Evolutionary conservation across 2,113 vertebrate species (phyloP).

Genomic region (Etheostoma spectabile): DNA sequence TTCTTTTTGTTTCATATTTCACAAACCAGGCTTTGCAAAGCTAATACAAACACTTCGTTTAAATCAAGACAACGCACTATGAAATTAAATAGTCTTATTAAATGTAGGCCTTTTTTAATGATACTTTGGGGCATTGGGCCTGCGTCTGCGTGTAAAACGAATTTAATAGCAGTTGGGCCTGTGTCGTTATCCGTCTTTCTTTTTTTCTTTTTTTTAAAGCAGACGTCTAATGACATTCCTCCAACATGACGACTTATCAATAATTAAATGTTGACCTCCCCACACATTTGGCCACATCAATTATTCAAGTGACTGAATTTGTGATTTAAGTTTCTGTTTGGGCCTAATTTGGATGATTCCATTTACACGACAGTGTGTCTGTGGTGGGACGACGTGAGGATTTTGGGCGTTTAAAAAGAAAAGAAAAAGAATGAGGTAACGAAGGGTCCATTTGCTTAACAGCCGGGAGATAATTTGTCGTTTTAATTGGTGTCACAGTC

Average conservation of each 20-base stretch:
- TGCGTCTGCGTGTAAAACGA: not conserved
- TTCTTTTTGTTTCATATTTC: not conserved
- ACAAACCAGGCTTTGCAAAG: not conserved
- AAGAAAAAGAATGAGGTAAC: not conserved
- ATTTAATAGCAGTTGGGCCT: not conserved
- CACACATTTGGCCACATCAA: conserved; percentile 77
- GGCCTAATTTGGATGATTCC: conserved; percentile 48
- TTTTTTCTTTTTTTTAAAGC: not conserved
- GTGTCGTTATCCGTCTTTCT: conserved; percentile 49
- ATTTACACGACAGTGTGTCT: conserved; percentile 12
- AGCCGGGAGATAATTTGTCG: not conserved
- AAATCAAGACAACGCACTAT: not conserved
- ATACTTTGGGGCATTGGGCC: not conserved
- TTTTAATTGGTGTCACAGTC: not conserved
- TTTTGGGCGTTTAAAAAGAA: not conserved
- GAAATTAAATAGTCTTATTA: too few species aligned
- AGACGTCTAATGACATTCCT: conserved; percentile 73
- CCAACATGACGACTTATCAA: conserved; percentile 70
- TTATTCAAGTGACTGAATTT: conserved; percentile 70
- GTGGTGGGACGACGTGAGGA: not conserved
- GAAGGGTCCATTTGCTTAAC: conserved; percentile 9
- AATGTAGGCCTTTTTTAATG: not conserved
- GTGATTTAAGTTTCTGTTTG: conserved; percentile 53
- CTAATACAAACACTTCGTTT: conserved; percentile 2
- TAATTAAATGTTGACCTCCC: conserved; percentile 74